Percentiles rank a stretch among this genome's conserved stretches.
Conservation (phyloP, 53 echinoderm and acorn worm species). For the Paelopatides confundens region DNA sequence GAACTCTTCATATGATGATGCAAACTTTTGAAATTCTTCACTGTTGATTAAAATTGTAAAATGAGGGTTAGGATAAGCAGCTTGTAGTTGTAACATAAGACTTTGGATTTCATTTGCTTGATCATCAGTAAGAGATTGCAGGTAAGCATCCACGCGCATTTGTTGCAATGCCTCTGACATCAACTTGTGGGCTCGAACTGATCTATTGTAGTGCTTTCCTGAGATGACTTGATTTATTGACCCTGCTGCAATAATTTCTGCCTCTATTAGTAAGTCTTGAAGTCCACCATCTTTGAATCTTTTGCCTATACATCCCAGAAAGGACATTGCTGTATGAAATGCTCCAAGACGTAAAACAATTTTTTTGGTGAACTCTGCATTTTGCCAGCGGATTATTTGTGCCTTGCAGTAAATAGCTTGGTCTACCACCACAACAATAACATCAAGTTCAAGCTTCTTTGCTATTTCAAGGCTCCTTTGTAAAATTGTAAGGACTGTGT, state of each 20-base stretch:
- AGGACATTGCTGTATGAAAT: constrained; percentile 73
- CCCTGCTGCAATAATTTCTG: constrained; percentile 69
- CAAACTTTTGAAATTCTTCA: constrained; percentile 18
- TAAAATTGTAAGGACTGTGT: constrained; percentile 66
- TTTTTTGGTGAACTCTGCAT: constrained; percentile 53
- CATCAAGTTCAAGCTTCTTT: constrained; percentile 35
- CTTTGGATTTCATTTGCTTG: neutral
- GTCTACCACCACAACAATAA: constrained; percentile 68
- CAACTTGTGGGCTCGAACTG: constrained; percentile 65
- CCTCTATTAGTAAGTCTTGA: constrained; percentile 69
- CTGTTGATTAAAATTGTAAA: constrained; percentile 5
- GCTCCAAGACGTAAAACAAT: constrained; percentile 70
- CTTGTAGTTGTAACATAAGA: constrained; percentile 1
- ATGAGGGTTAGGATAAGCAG: constrained; percentile 26
- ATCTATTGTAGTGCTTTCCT: constrained; percentile 75
- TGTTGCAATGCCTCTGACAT: constrained; percentile 66
- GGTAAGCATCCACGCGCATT: constrained; percentile 44
- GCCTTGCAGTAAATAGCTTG: constrained; percentile 73
- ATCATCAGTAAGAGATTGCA: constrained; percentile 9
- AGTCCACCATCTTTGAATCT: constrained; percentile 78
- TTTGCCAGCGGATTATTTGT: constrained; percentile 64
- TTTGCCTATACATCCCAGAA: constrained; percentile 68
- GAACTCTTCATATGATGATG: neutral
- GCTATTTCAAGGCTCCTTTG: constrained; percentile 62
- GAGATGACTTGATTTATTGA: constrained; percentile 70